Conservation (phyloP, 2,797 vertebrate genomes). For the Centropyge bicolor region DNA sequence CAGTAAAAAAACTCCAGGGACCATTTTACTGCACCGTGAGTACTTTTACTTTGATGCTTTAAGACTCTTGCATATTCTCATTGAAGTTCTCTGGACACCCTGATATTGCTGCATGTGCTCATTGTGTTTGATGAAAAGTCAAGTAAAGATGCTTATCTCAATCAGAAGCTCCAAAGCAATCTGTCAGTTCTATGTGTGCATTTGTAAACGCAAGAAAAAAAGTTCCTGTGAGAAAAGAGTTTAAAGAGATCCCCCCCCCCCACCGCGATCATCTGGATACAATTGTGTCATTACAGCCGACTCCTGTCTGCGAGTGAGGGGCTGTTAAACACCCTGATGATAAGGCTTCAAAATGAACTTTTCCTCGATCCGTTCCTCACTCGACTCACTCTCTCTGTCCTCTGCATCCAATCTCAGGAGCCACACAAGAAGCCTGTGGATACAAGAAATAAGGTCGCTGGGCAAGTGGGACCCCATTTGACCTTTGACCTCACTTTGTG, state of each 20-base stretch:
- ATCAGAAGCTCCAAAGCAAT: conserved; percentile 49
- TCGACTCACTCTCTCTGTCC: conserved; percentile 15
- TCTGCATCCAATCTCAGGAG: conserved; percentile 48
- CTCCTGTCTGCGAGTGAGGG: conserved; percentile 71
- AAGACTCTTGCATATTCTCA: too few species aligned
- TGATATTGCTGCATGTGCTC: neutral
- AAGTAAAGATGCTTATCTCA: conserved; percentile 59
- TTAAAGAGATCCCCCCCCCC: conserved; percentile 47
- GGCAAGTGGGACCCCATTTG: conserved; percentile 53
- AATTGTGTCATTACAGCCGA: conserved; percentile 79
- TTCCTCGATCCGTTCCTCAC: conserved; percentile 36
- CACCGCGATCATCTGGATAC: conserved; percentile 81
- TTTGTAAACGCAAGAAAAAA: conserved; percentile 36
- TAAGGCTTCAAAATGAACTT: conserved; percentile 64
- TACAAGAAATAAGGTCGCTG: conserved; percentile 61
- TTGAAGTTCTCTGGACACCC: neutral
- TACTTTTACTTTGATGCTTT: too few species aligned
- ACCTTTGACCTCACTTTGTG: conserved; percentile 71
- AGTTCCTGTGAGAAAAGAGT: conserved; percentile 50
- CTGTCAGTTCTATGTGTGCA: conserved; percentile 46
- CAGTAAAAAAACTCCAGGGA: too few species aligned
- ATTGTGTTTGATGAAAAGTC: conserved; percentile 54
- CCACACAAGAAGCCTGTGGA: conserved; percentile 77
- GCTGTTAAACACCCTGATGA: conserved; percentile 65
- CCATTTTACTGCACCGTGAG: too few species aligned